Conservation (phyloP, 2,113 vertebrate genomes). For the Phainopepla nitens region DNA sequence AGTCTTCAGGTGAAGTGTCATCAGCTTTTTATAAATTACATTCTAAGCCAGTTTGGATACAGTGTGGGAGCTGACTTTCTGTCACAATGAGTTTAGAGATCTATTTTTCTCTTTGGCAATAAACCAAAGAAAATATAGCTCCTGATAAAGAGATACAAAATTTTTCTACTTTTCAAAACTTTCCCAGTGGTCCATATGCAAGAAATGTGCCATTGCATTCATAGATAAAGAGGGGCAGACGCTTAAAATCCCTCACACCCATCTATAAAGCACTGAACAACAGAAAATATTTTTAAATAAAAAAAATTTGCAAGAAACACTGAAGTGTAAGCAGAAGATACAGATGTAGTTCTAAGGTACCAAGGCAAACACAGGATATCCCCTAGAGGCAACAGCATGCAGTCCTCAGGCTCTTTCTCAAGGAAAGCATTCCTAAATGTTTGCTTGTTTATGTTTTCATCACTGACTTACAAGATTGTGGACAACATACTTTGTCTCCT, state of each 20-base stretch:
- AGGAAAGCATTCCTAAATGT: background rate
- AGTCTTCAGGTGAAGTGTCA: background rate
- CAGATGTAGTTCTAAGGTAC: background rate
- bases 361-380: background rate
- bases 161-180: background rate
- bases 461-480: background rate
- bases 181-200: too few species aligned
- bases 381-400: background rate
- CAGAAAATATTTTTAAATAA: background rate
- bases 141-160: background rate
- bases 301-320: background rate
- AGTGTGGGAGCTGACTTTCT: background rate
- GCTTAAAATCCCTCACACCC: rapidly evolving
- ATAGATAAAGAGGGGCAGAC: background rate
- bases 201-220: background rate
- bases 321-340: background rate
- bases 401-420: background rate
- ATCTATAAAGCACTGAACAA: background rate
- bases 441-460: background rate
- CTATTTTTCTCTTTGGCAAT: background rate
- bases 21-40: background rate
- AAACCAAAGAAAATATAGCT: background rate
- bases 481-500: background rate
- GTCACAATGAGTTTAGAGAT: background rate
- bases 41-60: background rate